Percentiles rank a stretch among this genome's conserved stretches.
Conservation (phyloP, 2,797 vertebrate genomes). For the Ispidina lecontei region DNA sequence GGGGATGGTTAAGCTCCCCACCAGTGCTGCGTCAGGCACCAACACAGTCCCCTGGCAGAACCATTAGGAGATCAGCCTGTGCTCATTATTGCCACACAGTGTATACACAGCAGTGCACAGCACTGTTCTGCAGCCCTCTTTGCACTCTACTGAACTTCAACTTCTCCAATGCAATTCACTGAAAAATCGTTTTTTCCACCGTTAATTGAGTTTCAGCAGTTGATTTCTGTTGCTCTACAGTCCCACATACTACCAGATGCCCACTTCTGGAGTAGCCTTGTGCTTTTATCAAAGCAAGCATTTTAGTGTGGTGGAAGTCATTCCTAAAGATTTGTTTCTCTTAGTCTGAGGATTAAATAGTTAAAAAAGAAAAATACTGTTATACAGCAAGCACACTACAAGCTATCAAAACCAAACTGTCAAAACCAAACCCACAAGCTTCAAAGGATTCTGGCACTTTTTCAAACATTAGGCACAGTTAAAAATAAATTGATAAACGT, state of each 20-base stretch:
- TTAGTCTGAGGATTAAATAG: neutral
- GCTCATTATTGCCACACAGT: accelerated
- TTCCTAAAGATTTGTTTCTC: conserved; percentile 1
- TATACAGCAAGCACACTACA: neutral
- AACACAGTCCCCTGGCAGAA: neutral
- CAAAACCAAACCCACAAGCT: neutral
- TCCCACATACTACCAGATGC: neutral
- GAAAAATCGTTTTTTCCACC: neutral
- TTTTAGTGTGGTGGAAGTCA: neutral
- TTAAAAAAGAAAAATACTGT: neutral
- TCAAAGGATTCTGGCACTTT: neutral
- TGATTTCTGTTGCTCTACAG: neutral
- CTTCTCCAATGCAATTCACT: neutral
- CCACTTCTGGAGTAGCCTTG: neutral
- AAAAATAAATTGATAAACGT: neutral
- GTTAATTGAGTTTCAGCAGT: neutral
- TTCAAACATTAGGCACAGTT: neutral
- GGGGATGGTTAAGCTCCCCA: neutral
- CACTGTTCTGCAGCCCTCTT: neutral
- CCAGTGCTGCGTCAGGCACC: neutral
- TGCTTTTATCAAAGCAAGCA: neutral
- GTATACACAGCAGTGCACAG: neutral
- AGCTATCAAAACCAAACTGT: neutral
- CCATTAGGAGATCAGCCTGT: neutral
- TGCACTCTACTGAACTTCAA: neutral